Base-by-base conservation (phyloP, 2,797 vertebrate genomes). In the Microctenopoma stevenorrisi region DNA sequence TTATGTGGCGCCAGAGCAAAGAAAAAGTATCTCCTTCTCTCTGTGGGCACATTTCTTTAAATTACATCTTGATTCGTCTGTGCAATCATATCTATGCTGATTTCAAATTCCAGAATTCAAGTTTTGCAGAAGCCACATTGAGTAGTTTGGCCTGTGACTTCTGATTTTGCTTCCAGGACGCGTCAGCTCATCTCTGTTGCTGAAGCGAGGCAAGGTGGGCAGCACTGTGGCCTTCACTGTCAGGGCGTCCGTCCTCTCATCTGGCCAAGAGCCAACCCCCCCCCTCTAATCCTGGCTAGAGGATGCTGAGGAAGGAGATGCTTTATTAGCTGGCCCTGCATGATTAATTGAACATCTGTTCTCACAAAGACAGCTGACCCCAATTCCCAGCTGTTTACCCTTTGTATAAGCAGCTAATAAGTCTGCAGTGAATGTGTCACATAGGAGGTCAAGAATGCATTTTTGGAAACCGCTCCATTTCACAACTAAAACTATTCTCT, bases 261-360 rank as follows among this genome's bases (percentile, higher is more conserved):
- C 79, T 90, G 88, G 88, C 85, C 71, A 18, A n/a, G 49, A 12
- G 91, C 86, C 88, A 90, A 50, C 54, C 52, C 53, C 57, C 51
- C 22, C 22, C 22, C 22, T 22, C 22, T 22, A 33, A 35, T 76
- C 80, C 86, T 85, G 85, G 75, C 81, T 74, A 25, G 40, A 82
- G 73, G 68, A 72, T 79, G 64, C 69, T 70, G 83, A 88, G 88
- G 86, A 90, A 87, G 82, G 84, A 82, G 86, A 85, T 82, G 68
- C 86, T 91, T 88, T 90, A 92, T 91, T 92, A 88, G 86, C 83
- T 71, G 76, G 68, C 82, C 74, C 76, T 84, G 79, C 78, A 75
- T 91, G 88, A 92, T 92, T 93, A 92, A 93, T 92, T 86, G 86
- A 88, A 92, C 91, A 93, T 93, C 92, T 93, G 91, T 86, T 87